Percentiles rank a stretch among this genome's conserved stretches.
These are phyloP conservation scores for Ivindomyrus marchei DNA, from an alignment of 2,113 vertebrate species.

Conservation along the genomic window DNA sequence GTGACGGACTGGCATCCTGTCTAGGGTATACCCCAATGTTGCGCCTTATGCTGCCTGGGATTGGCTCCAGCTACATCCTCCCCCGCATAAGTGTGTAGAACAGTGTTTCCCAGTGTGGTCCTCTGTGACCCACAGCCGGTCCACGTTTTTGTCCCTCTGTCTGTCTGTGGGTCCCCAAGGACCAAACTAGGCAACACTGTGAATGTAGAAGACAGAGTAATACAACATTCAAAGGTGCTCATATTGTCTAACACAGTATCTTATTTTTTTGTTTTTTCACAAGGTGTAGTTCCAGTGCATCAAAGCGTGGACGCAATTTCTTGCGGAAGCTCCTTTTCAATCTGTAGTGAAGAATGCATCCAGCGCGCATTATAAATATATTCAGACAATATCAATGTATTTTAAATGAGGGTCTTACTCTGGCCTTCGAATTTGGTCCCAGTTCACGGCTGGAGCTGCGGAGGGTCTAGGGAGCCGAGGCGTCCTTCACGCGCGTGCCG, in stretches of 20 bases:
- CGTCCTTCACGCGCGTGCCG: conserved; percentile 17
- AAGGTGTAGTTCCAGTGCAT: not conserved
- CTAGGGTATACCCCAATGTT: not conserved
- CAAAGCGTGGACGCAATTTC: not conserved
- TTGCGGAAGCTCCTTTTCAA: not conserved
- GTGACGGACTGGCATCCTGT: not conserved
- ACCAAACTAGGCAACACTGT: not conserved
- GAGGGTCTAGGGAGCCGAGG: not conserved
- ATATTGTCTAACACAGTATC: not conserved
- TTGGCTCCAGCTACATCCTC: not conserved
- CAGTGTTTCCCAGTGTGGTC: not conserved
- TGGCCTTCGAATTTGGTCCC: conserved; percentile 75
- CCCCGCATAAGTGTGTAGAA: not conserved
- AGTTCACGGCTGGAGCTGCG: conserved; percentile 20
- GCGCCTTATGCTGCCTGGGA: not conserved
- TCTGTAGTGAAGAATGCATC: not conserved
- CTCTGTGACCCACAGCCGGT: not conserved
- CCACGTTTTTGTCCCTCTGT: not conserved
- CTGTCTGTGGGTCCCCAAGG: not conserved
- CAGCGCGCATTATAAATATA: not conserved
- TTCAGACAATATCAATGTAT: not conserved
- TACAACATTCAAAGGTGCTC: not conserved
- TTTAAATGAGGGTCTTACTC: conserved; percentile 55
- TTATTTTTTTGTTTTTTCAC: not conserved
- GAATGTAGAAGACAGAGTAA: not conserved